Evolutionary conservation across 2,113 vertebrate genomes (phyloP).

Genomic region (Syrrhaptes paradoxus): DNA sequence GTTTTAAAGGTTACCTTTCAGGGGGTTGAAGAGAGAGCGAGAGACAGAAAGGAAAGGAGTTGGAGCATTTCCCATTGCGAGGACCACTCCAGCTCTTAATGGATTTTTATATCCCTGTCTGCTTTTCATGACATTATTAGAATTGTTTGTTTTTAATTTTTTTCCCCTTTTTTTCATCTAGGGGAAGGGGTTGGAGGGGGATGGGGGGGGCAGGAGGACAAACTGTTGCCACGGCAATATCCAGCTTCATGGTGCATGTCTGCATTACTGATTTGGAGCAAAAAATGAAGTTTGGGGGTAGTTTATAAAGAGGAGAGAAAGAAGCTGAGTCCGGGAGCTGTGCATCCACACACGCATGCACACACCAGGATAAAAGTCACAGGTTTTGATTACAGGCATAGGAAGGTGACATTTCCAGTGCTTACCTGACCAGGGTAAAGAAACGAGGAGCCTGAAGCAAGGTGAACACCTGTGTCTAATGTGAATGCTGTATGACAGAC

Average conservation of each 20-base stretch:
- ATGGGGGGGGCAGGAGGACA: not conserved
- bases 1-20: conserved; percentile 72
- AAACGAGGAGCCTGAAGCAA: not conserved
- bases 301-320: not conserved
- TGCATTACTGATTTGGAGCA: not conserved
- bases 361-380: not conserved
- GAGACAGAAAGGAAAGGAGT: not conserved
- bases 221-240: not conserved
- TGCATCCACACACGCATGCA: no score
- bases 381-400: not conserved
- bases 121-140: conserved; percentile 42
- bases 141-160: conserved; percentile 30
- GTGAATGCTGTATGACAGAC: not conserved
- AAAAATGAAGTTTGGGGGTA: not conserved
- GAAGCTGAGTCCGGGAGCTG: not conserved
- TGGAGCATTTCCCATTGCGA: conserved; percentile 20
- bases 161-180: not conserved
- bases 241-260: not conserved
- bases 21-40: conserved; percentile 14
- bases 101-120: conserved; percentile 45
- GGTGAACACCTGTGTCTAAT: not conserved
- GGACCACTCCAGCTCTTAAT: conserved; percentile 49
- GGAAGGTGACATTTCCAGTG: conserved; percentile 2
- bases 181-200: not conserved
- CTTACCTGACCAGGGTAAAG: not conserved